Conservation (phyloP, 2,797 vertebrate species). For the Lepidocolaptes lacrymiger region DNA sequence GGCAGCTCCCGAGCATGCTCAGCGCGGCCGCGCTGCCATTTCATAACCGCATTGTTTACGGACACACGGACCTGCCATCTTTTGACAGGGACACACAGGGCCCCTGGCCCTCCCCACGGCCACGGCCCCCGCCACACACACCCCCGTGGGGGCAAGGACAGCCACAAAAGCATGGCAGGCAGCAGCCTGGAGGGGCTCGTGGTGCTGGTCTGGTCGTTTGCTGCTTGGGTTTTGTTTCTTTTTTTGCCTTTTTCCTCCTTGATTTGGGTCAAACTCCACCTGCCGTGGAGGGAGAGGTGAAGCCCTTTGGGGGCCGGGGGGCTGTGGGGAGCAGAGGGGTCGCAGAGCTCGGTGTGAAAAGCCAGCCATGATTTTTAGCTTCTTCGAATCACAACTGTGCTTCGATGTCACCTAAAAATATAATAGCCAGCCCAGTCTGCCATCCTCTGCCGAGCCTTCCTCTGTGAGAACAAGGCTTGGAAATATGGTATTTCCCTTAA, state of each 20-base stretch:
- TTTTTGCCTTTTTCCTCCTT: background rate
- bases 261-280: conserved; percentile 42
- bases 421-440: conserved; percentile 39
- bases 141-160: background rate
- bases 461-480: background rate
- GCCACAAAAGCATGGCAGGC: fast-evolving
- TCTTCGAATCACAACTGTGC: conserved; percentile 15
- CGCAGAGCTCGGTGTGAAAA: background rate
- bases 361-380: conserved; percentile 48
- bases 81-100: conserved; percentile 40
- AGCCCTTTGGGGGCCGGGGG: background rate
- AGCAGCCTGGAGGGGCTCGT: background rate
- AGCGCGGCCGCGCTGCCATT: conserved; percentile 87
- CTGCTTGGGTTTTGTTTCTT: background rate
- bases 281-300: background rate
- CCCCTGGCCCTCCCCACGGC: background rate
- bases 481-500: conserved; percentile 51
- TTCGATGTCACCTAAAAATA: conserved; percentile 60
- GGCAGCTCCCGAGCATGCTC: conserved; percentile 81
- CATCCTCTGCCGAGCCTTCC: conserved; percentile 49
- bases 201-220: background rate
- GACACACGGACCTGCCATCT: conserved; percentile 78
- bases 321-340: background rate
- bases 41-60: conserved; percentile 90
- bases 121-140: background rate